These are phyloP conservation scores for Stenichneumon culpator DNA, from an alignment of 2,888 invertebrate genomes.

Conservation along the genomic window DNA sequence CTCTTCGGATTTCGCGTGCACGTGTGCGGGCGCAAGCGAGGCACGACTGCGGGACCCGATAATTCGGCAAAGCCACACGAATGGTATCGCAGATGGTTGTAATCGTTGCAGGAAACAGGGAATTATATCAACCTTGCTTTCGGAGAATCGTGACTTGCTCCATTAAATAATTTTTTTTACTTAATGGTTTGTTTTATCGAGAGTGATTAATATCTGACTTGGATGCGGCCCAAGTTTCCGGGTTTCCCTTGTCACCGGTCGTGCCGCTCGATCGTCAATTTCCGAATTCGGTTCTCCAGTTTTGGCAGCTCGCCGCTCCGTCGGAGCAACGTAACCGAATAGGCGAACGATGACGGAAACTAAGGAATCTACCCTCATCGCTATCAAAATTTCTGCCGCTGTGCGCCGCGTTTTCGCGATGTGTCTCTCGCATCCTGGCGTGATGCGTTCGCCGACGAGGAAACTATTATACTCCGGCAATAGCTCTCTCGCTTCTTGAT, in stretches of 20 bases:
- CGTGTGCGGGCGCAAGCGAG: slow-evolving; percentile 40
- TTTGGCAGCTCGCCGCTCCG: not conserved
- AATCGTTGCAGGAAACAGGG: slow-evolving; percentile 76
- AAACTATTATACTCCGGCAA: slow-evolving; percentile 76
- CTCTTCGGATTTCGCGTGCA: slow-evolving; percentile 63
- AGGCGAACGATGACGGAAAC: slow-evolving; percentile 6
- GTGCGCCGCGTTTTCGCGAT: slow-evolving; percentile 44
- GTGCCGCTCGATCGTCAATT: not conserved
- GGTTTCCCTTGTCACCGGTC: not conserved
- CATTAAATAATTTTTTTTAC: not conserved
- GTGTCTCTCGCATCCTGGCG: slow-evolving; percentile 55
- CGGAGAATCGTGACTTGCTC: not conserved
- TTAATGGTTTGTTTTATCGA: not conserved
- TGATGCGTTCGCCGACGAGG: slow-evolving; percentile 69
- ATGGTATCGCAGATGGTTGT: slow-evolving; percentile 69
- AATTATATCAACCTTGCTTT: slow-evolving; percentile 66
- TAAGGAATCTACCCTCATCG: not conserved
- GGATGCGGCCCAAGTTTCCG: not conserved
- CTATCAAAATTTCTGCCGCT: slow-evolving; percentile 11
- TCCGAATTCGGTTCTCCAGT: not conserved
- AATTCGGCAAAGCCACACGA: slow-evolving; percentile 12
- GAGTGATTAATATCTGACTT: not conserved
- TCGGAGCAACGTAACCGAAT: not conserved
- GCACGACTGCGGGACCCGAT: slow-evolving; percentile 7
- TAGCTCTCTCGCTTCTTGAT: slow-evolving; percentile 73